A percentile compares a stretch with the other conserved stretches of the same genome.
Evolutionary conservation across 2,888 invertebrate species (phyloP).

Genomic region (Drosophila robusta): DNA sequence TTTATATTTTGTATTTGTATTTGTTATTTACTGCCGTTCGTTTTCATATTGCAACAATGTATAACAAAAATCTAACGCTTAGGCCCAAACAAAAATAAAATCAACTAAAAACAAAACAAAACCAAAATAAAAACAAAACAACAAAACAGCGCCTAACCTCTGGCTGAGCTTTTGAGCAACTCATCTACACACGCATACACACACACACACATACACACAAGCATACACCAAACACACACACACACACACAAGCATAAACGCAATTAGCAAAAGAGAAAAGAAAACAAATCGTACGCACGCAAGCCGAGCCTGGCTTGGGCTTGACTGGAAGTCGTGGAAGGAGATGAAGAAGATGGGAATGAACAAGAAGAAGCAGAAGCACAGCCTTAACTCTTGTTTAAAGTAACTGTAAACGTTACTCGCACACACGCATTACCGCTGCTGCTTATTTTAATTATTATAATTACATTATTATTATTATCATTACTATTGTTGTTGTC

Average conservation of each 20-base stretch:
- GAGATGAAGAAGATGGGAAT: conserved; percentile 1
- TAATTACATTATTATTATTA: conserved; percentile 12
- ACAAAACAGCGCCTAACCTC: conserved; percentile 58
- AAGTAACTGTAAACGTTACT: conserved; percentile 35
- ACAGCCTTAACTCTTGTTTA: conserved; percentile 31
- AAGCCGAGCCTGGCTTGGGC: not conserved
- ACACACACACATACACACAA: conserved; percentile 32
- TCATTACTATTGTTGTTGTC: conserved; percentile 39
- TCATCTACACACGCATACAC: conserved; percentile 38
- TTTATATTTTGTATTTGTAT: conserved; percentile 27
- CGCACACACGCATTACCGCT: conserved; percentile 4
- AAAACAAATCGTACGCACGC: conserved; percentile 7
- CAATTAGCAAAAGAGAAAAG: conserved; percentile 17
- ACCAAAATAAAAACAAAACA: conserved; percentile 29
- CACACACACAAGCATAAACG: conserved; percentile 32
- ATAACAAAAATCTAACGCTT: conserved; percentile 56
- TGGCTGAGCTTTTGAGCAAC: conserved; percentile 60
- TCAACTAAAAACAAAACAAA: conserved; percentile 29
- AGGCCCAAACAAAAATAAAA: conserved; percentile 37
- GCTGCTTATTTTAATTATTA: conserved; percentile 25
- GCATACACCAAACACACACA: conserved; percentile 19
- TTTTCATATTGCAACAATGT: conserved; percentile 28
- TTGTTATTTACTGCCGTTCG: conserved; percentile 47
- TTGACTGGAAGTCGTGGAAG: conserved; percentile 1
- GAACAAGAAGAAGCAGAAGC: conserved; percentile 15